These are phyloP conservation scores for Apotomis betuletana DNA, from an alignment of 2,888 invertebrate species.

Conservation along the genomic window DNA sequence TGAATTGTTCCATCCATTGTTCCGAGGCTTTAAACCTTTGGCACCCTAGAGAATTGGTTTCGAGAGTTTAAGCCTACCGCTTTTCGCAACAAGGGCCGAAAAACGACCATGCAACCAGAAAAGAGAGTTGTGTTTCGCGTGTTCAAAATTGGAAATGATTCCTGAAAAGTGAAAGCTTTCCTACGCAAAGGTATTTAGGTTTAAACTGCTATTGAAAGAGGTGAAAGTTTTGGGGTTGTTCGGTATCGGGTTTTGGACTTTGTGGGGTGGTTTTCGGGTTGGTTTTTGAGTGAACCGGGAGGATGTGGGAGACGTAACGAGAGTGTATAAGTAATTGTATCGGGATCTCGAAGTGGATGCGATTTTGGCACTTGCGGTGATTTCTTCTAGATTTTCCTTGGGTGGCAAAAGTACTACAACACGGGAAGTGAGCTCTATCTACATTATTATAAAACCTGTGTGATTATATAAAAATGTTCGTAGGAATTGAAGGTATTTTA, in stretches of 20 bases:
- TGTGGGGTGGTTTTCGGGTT: constrained; percentile 53
- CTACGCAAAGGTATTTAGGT: constrained; percentile 81
- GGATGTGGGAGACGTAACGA: constrained; percentile 77
- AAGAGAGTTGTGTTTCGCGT: constrained; percentile 59
- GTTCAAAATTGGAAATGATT: constrained; percentile 65
- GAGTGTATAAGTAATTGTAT: constrained; percentile 76
- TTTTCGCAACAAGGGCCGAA: constrained; percentile 69
- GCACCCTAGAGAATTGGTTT: constrained; percentile 77
- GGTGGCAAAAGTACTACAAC: background rate
- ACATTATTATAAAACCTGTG: no score
- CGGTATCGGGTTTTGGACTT: constrained; percentile 52
- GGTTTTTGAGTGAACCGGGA: constrained; percentile 49
- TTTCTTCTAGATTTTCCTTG: background rate
- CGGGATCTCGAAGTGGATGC: constrained; percentile 71
- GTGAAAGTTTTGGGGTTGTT: constrained; percentile 76
- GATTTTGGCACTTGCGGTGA: constrained; percentile 53
- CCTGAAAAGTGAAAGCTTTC: constrained; percentile 83
- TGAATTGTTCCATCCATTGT: constrained; percentile 82
- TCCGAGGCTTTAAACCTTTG: constrained; percentile 73
- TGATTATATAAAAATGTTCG: no score
- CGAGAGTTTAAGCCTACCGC: constrained; percentile 80
- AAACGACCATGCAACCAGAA: constrained; percentile 52
- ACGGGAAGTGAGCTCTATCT: no score
- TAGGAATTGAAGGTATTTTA: no score
- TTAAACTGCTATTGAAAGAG: constrained; percentile 83